These are phyloP conservation scores for Buathra laborator DNA, from an alignment of 2,888 invertebrate species.

Conservation along the genomic window DNA sequence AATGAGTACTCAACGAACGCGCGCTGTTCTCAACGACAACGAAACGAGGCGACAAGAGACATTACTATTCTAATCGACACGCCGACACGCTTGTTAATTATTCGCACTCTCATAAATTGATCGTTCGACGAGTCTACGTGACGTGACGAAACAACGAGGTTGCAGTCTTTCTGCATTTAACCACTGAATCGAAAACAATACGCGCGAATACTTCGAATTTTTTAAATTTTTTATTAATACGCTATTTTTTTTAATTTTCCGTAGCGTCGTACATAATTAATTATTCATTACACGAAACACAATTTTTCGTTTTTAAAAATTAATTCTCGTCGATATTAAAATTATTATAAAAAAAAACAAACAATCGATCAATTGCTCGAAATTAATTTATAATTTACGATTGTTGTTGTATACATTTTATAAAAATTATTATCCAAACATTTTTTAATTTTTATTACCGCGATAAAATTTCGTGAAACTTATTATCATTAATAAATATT, in stretches of 20 bases:
- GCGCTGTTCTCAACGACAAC: slow-evolving; percentile 11
- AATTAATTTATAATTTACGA: not conserved
- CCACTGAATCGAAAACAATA: slow-evolving; percentile 18
- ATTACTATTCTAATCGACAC: slow-evolving; percentile 41
- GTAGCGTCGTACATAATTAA: no score
- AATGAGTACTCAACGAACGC: slow-evolving; percentile 14
- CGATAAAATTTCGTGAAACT: not conserved
- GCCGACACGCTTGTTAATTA: slow-evolving; percentile 49
- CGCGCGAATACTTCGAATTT: not conserved
- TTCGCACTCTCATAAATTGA: slow-evolving; percentile 38
- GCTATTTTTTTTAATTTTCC: not conserved
- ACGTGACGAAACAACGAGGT: slow-evolving; percentile 51
- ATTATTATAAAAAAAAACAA: not conserved
- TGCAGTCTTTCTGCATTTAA: not conserved
- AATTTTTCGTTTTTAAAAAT: no score
- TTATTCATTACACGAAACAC: no score
- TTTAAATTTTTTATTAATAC: not conserved
- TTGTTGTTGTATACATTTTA: not conserved
- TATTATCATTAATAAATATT: not conserved
- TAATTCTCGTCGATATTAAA: not conserved
- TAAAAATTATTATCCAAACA: not conserved
- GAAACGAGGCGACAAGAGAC: slow-evolving; percentile 34
- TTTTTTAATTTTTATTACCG: not conserved
- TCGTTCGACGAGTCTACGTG: slow-evolving; percentile 48
- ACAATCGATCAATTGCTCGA: not conserved